Evolutionary conservation across 1,140 invertebrate genomes (phyloP).

Genomic region (Aphidius gifuensis): DNA sequence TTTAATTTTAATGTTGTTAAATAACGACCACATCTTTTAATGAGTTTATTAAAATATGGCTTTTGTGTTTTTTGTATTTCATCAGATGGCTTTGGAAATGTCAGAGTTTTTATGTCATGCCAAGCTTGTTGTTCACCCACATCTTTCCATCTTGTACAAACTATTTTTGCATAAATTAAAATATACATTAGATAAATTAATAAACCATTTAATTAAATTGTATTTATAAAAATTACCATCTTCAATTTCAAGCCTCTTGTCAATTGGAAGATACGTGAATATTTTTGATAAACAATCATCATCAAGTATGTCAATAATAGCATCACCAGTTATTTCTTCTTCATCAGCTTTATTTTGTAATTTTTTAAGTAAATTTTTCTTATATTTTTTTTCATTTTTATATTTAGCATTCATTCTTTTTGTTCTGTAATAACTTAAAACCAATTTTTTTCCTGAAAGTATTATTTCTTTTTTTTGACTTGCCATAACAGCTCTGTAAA

Average conservation of each 20-base stretch:
- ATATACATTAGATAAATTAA: not conserved
- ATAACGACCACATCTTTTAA: constrained; percentile 1
- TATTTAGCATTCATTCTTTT: not conserved
- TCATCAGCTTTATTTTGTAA: not conserved
- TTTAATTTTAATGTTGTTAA: not conserved
- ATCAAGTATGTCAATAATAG: not conserved
- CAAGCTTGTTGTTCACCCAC: not conserved
- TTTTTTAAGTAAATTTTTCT: not conserved
- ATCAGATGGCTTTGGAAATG: not conserved
- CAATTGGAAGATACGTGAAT: constrained; percentile 1
- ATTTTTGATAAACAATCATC: constrained; percentile 14
- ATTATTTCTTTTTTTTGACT: not conserved
- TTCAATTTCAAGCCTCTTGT: not conserved
- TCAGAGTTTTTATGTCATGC: not conserved
- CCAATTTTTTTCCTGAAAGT: not conserved
- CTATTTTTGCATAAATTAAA: not conserved
- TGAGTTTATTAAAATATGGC: not conserved
- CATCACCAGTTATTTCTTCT: not conserved
- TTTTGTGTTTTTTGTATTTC: not conserved
- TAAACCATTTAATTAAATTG: not conserved
- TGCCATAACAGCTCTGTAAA: not conserved
- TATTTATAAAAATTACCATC: not conserved
- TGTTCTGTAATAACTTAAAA: not conserved
- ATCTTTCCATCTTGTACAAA: constrained; percentile 7
- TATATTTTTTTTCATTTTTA: not conserved